phyloP scores from a whole-genome alignment of 2,888 invertebrate species.

The Melanotus villosus region DNA sequence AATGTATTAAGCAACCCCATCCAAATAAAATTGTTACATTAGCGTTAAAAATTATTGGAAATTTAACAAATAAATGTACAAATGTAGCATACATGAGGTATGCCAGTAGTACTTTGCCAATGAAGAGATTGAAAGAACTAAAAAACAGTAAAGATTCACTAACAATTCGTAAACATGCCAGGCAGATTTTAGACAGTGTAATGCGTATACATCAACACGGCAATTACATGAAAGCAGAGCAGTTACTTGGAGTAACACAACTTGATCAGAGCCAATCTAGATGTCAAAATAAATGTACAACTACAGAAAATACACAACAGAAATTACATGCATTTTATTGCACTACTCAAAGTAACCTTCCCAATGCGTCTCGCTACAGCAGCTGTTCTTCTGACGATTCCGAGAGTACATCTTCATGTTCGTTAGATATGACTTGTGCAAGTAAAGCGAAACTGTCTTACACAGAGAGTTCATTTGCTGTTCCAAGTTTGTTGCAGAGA shows the following conservation, averaged over 20 bases:
- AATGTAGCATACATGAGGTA: constrained; percentile 11
- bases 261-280: not conserved
- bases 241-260: not conserved
- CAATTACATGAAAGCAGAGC: not conserved
- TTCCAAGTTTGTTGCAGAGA: no score
- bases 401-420: no score
- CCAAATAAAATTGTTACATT: constrained; percentile 24
- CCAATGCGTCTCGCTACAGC: no score
- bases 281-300: not conserved
- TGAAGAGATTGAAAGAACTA: not conserved
- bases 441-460: no score
- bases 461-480: no score
- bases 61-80: not conserved
- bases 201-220: not conserved
- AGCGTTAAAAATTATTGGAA: constrained; percentile 23
- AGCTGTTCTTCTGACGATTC: no score
- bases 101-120: not conserved
- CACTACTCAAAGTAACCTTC: not conserved
- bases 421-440: no score
- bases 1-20: constrained; percentile 13
- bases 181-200: not conserved
- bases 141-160: constrained; percentile 6
- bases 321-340: constrained; percentile 1
- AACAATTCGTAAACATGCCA: constrained; percentile 23
- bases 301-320: not conserved